These are phyloP conservation scores for Chrysina gloriosa DNA, from an alignment of 2,888 invertebrate genomes.

Conservation along the genomic window DNA sequence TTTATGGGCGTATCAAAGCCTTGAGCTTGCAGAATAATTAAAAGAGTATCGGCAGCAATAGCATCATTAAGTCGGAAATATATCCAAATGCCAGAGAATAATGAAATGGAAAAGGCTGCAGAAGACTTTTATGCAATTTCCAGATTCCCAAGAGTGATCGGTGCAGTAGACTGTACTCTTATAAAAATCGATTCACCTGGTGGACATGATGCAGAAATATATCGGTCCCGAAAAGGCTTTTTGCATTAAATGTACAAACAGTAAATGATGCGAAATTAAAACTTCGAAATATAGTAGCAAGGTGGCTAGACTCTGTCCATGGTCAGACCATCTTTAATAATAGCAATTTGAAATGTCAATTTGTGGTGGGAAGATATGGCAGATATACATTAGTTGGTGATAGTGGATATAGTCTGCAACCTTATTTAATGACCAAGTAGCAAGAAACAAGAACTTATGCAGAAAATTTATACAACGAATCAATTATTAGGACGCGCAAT, in stretches of 20 bases:
- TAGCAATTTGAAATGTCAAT: constrained; percentile 42
- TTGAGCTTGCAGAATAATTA: constrained; percentile 40
- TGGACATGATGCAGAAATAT: constrained; percentile 46
- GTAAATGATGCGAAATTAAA: constrained; percentile 47
- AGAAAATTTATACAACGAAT: constrained; percentile 48
- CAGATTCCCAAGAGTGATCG: constrained; percentile 42
- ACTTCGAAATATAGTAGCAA: constrained; percentile 43
- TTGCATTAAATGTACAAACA: constrained; percentile 55
- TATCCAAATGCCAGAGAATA: constrained; percentile 40
- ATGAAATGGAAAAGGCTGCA: constrained; percentile 20
- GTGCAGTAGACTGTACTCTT: constrained; percentile 43
- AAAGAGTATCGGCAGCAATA: constrained; percentile 36
- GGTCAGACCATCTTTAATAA: constrained; percentile 50
- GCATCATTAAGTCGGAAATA: constrained; percentile 30
- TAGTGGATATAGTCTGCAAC: constrained; percentile 13
- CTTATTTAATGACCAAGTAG: constrained; percentile 49
- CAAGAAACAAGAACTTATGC: constrained; percentile 42
- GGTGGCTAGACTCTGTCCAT: constrained; percentile 53
- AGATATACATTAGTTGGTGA: constrained; percentile 48
- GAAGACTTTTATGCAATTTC: constrained; percentile 29
- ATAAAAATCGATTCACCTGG: constrained; percentile 44
- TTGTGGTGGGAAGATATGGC: constrained; percentile 45
- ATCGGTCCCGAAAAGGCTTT: constrained; percentile 51
- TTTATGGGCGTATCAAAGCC: constrained; percentile 44
- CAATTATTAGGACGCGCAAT: constrained; percentile 49